Conservation (phyloP, 2,113 vertebrate species). For the Sceloporus tristichus region DNA sequence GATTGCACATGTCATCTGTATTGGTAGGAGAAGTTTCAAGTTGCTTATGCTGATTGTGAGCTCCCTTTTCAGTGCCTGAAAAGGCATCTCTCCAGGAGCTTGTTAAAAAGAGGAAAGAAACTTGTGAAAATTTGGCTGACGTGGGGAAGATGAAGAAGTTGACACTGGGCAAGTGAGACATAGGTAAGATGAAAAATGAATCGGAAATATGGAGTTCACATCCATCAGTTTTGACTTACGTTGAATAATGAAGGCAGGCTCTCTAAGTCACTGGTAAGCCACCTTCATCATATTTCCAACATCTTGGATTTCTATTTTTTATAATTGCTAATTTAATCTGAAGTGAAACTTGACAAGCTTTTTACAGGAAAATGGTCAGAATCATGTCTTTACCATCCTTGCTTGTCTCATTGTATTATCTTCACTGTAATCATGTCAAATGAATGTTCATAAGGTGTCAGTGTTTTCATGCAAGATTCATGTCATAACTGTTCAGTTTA, state of each 20-base stretch:
- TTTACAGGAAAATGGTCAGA: constrained; percentile 4
- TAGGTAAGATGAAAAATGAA: not conserved
- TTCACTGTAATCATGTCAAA: constrained; percentile 21
- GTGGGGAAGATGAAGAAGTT: not conserved
- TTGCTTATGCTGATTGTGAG: constrained; percentile 1
- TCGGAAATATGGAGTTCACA: not conserved
- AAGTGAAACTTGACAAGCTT: constrained; percentile 13
- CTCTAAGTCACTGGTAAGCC: not conserved
- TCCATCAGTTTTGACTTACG: not conserved
- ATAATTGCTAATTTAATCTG: constrained; percentile 25
- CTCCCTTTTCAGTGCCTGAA: not conserved
- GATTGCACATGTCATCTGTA: not conserved
- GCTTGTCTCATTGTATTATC: not conserved
- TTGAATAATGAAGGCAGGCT: not conserved
- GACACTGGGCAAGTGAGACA: not conserved
- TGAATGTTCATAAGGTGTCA: constrained; percentile 11
- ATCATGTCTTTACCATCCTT: not conserved
- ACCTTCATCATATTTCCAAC: not conserved
- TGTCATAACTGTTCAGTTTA: constrained; percentile 6
- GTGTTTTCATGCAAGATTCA: not conserved
- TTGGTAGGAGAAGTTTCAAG: not conserved
- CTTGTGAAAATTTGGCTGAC: constrained; percentile 1
- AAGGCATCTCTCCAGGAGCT: not conserved
- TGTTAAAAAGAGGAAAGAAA: not conserved
- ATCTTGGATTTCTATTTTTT: not conserved